These are phyloP conservation scores for Acleris laterana DNA, from an alignment of 2,888 invertebrate genomes.

Conservation along the genomic window DNA sequence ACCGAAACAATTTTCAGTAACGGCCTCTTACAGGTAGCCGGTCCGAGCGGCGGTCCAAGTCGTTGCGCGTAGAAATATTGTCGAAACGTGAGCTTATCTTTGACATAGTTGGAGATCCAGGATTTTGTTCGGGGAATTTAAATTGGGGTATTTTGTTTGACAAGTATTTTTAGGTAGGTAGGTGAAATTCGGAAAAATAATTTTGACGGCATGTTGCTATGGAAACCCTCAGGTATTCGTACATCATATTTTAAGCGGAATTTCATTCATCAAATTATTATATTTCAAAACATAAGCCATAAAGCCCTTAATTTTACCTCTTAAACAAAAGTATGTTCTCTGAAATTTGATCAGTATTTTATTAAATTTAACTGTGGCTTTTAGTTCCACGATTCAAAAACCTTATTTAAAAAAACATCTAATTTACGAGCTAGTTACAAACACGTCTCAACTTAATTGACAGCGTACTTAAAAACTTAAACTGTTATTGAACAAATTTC, in stretches of 20 bases:
- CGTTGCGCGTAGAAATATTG: constrained; percentile 73
- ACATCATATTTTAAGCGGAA: too few relatives aligned
- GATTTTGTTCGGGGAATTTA: constrained; percentile 27
- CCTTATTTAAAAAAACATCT: too few relatives aligned
- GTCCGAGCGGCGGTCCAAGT: constrained; percentile 41
- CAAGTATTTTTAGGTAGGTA: background rate
- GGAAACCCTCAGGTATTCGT: too few relatives aligned
- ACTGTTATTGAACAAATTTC: background rate
- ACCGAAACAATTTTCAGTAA: constrained; percentile 65
- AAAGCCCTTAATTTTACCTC: too few relatives aligned
- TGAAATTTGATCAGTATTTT: too few relatives aligned
- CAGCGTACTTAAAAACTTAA: background rate
- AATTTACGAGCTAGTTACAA: too few relatives aligned
- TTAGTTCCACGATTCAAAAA: too few relatives aligned
- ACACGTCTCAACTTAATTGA: background rate
- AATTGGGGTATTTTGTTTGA: constrained; percentile 4
- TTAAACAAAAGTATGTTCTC: too few relatives aligned
- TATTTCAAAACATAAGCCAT: too few relatives aligned
- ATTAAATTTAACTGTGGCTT: too few relatives aligned
- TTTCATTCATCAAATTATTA: too few relatives aligned
- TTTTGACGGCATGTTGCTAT: too few relatives aligned
- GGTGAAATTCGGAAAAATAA: background rate
- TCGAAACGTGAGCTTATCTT: constrained; percentile 59
- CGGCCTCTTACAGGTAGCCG: constrained; percentile 35
- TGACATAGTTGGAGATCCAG: constrained; percentile 35